Base-by-base conservation (phyloP, 2,113 vertebrate species). In the Prunella himalayana region DNA sequence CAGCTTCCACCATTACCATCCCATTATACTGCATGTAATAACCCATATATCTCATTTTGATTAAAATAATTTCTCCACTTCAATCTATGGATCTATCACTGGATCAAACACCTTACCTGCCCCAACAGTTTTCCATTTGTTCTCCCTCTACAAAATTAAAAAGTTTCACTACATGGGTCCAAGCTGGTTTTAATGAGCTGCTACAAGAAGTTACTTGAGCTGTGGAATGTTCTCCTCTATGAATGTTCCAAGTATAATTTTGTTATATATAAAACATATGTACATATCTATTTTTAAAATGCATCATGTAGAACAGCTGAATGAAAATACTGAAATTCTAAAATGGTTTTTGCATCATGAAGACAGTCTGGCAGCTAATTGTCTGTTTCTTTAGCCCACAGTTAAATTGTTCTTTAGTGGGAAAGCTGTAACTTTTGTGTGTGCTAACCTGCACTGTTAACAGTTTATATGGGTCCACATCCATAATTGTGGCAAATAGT, bases 401-500 rank as follows among this genome's bases (percentile, higher is more conserved):
- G 31, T 44, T 64, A 44, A 71, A 60, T 0, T 72, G 17, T 69
- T 37, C 17, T 57, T 21, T 60, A 80, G 23, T 14, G 19, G 33
- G 45, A 63, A 84, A 82, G 33, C 14, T 75, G 1, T n/a, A 63
- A 78, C 13, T 68, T 73, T 9, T 64, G 28, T 49, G 31, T 41
- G 31, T 35, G n/a, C 9, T 54, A 61, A 54, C 13, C 20, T 69
- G 11, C 31, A 33, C 3, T 79, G 31, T 71, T 70, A 39, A 51
- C n/a, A 86, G 31, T 81, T 68, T 69, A 27, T 27, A 33, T 4
- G 3, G n/a, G 17, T 28, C 56, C 22, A 76, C 9, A 75, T 16
- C 28, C 22, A 24, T 5, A 27, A n/a, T 0, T 49, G 31, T 21
- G 15, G 31, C 50, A 54, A 88, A 81, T 0, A 50, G 18, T 15